Percentiles rank a stretch among this genome's conserved stretches.
These are phyloP conservation scores for Tethya wilhelma DNA, from an alignment of 37 sponge, comb jelly and placozoan species.

Conservation along the genomic window DNA sequence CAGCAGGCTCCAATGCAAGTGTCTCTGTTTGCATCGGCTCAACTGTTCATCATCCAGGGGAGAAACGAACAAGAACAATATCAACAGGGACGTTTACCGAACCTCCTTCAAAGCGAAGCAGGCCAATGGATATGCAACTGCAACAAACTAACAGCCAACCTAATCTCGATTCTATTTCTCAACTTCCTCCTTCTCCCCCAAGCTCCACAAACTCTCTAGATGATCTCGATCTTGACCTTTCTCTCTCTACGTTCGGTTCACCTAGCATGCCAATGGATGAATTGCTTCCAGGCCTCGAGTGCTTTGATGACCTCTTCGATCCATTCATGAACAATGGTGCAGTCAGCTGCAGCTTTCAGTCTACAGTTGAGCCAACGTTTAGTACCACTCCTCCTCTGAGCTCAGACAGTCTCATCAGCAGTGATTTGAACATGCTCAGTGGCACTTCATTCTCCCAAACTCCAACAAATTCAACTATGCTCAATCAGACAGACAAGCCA, in stretches of 20 bases:
- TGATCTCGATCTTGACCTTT: slow-evolving; percentile 31
- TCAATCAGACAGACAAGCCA: neutral
- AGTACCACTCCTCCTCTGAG: slow-evolving; percentile 25
- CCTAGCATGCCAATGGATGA: slow-evolving; percentile 43
- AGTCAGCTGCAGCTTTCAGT: neutral
- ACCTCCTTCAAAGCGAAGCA: neutral
- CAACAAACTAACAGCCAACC: neutral
- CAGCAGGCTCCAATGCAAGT: neutral
- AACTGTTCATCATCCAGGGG: slow-evolving; percentile 13
- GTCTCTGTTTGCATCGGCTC: neutral
- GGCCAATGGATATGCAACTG: slow-evolving; percentile 3
- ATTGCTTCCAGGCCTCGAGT: slow-evolving; percentile 40
- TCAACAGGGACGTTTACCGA: neutral
- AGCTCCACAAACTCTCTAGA: slow-evolving; percentile 41
- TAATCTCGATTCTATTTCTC: neutral
- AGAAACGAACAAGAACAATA: neutral
- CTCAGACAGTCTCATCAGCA: slow-evolving; percentile 8
- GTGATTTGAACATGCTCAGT: slow-evolving; percentile 2
- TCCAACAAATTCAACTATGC: neutral
- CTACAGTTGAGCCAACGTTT: slow-evolving; percentile 9
- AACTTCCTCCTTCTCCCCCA: slow-evolving; percentile 60
- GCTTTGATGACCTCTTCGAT: slow-evolving; percentile 59
- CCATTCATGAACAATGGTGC: slow-evolving; percentile 23
- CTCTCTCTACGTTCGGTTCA: slow-evolving; percentile 44
- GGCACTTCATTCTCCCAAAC: slow-evolving; percentile 2